Evolutionary conservation across 2,888 invertebrate genomes (phyloP).

Genomic region (Pollenia amentaria): DNA sequence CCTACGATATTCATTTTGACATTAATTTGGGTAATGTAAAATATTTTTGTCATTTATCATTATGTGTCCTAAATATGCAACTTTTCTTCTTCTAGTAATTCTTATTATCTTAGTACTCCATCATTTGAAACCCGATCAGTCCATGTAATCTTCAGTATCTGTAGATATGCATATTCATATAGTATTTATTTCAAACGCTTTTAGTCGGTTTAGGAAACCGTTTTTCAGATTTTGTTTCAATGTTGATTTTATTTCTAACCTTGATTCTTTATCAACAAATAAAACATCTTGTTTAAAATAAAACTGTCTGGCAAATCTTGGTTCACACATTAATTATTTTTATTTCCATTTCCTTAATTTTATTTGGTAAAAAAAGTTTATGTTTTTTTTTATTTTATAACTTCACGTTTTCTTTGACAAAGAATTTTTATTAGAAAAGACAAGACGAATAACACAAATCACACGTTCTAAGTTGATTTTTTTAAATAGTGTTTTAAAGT

Average conservation of each 20-base stretch:
- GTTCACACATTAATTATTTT: conserved; percentile 8
- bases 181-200: too few species aligned
- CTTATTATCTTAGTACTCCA: too few species aligned
- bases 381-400: neutral
- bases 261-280: neutral
- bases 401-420: conserved; percentile 15
- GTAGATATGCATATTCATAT: too few species aligned
- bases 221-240: too few species aligned
- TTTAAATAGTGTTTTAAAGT: neutral
- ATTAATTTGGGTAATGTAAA: too few species aligned
- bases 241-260: neutral
- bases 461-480: conserved; percentile 4
- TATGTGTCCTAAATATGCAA: too few species aligned
- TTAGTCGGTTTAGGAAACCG: too few species aligned
- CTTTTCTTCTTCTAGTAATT: too few species aligned
- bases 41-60: too few species aligned
- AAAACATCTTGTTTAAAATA: neutral
- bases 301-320: conserved; percentile 1
- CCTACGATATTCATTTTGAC: too few species aligned
- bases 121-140: too few species aligned
- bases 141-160: too few species aligned
- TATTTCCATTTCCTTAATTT: conserved; percentile 28
- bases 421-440: conserved; percentile 5
- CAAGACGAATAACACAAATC: neutral
- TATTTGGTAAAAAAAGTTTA: neutral